phyloP scores from a whole-genome alignment of 2,797 vertebrate genomes.

The Notoglanidium macrostoma region DNA sequence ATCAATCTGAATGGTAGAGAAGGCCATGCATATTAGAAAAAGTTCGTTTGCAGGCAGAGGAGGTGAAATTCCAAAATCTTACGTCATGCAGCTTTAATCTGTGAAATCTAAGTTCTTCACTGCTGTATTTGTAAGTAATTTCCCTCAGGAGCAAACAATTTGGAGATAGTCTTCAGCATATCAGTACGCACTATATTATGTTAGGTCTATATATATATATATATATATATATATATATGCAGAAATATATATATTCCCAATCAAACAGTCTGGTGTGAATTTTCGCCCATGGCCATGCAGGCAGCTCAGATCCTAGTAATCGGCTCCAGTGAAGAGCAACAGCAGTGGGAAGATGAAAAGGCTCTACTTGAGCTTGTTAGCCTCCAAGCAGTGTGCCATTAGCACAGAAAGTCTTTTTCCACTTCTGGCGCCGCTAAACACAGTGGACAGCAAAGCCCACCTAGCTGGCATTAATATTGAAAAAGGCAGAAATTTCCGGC shows the following conservation, averaged over 20 bases:
- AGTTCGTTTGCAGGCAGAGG: background rate
- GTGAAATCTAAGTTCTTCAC: background rate
- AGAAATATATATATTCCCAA: slow-evolving; percentile 17
- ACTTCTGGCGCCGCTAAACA: slow-evolving; percentile 43
- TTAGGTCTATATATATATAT: background rate
- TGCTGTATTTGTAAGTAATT: background rate
- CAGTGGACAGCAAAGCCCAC: slow-evolving; percentile 48
- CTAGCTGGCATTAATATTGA: slow-evolving; percentile 60
- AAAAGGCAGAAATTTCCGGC: slow-evolving; percentile 63
- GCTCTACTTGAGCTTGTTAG: slow-evolving; percentile 47
- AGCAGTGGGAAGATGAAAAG: slow-evolving; percentile 37
- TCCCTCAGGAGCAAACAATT: background rate
- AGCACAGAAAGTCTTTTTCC: slow-evolving; percentile 53
- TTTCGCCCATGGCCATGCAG: slow-evolving; percentile 25
- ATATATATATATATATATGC: background rate
- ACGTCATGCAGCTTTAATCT: slow-evolving; percentile 1
- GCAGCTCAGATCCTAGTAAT: slow-evolving; percentile 22
- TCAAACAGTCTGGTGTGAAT: background rate
- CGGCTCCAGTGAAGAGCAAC: slow-evolving; percentile 17
- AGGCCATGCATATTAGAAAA: background rate
- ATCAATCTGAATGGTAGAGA: background rate
- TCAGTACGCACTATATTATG: background rate
- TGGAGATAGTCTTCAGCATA: background rate
- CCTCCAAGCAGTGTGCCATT: slow-evolving; percentile 46
- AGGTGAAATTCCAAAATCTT: background rate